Evolutionary conservation across 2,888 invertebrate species (phyloP), one percentile per base, ranked within the genome.

Genomic region (Zygothrica quintamaculata): DNA sequence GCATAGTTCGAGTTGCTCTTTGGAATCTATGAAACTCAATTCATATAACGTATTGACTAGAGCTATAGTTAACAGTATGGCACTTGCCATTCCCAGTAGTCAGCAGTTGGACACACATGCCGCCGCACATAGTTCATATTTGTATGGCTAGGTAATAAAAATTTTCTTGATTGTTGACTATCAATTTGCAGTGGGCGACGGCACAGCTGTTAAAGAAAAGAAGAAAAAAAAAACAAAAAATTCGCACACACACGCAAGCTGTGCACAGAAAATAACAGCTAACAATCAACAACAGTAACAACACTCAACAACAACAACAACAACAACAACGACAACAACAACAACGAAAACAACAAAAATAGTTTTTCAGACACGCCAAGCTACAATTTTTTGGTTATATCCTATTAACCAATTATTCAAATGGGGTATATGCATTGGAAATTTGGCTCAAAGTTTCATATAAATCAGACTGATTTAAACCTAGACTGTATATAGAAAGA

Each of bases 131-230:
- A 42, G 39, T 51, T 71, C 65, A 52, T 71, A 70, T 75, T 64
- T 70, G 65, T 65, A 33, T 70, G 46, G 46, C 22, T 13, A 26
- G 44, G 48, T 46, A 65, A 75, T 75, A 65, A 47, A 59, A 59
- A 37, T 65, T 58, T 36, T 51, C 55, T 65, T 59, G 53, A 72
- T 72, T 69, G 70, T 59, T 70, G 44, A 47, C 65, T 64, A 74
- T 64, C 71, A 74, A 74, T 62, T 74, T 36, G 29, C 70, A 48
- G 75, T 56, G 71, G 71, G 71, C 58, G 71, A 36, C 40, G 55
- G 25, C 37, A 47, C 40, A 58, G 58, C 52, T 52, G 50, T 46
- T 73, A 31, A 40, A 31, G 26, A 34, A 42, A 26, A 43, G n/a
- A 18, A 50, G n/a, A 33, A 34, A 42, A 26, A 43, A 12, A 18